Evolutionary conservation across 2,113 vertebrate genomes (phyloP).

Genomic region (Neogobius melanostomus): DNA sequence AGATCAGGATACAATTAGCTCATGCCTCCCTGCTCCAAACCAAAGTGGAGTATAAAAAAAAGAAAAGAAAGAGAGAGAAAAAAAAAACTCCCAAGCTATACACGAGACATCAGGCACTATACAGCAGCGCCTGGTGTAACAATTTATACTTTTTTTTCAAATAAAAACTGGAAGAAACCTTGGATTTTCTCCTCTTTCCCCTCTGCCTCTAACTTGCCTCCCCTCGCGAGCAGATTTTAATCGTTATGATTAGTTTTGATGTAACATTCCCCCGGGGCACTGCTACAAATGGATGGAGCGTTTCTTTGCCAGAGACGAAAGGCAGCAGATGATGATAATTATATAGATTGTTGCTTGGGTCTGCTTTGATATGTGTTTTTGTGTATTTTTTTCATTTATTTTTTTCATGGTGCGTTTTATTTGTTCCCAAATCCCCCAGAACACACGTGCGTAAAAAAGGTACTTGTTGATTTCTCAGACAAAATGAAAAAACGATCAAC

Average conservation of each 20-base stretch:
- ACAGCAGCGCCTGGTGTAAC: conserved; percentile 74
- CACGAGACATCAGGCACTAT: conserved; percentile 80
- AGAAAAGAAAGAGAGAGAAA: no score
- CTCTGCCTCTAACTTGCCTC: conserved; percentile 91
- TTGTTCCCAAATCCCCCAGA: conserved; percentile 60
- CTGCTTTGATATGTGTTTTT: conserved; percentile 75
- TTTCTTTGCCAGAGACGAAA: conserved; percentile 97
- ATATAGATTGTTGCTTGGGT: conserved; percentile 93
- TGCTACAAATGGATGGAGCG: conserved; percentile 99
- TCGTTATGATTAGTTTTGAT: conserved; percentile 99
- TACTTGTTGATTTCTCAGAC: conserved; percentile 89
- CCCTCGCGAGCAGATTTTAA: conserved; percentile 98
- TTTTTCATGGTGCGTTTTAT: not conserved
- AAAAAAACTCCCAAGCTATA: conserved; percentile 83
- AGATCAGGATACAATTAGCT: conserved; percentile 99
- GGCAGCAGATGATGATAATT: conserved; percentile 99
- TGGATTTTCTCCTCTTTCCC: conserved; percentile 70
- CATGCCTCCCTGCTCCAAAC: conserved; percentile 96
- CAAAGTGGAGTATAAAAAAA: conserved; percentile 86
- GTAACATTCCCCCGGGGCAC: conserved; percentile 95
- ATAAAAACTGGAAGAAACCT: conserved; percentile 70
- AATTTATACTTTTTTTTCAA: conserved; percentile 72
- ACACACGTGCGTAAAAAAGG: conserved; percentile 69
- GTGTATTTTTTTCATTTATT: conserved; percentile 23
- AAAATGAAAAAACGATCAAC: conserved; percentile 64